Percentiles rank a stretch among this genome's conserved stretches.
Conservation (phyloP, 2,888 invertebrate species). For the Penaeus monodon region DNA sequence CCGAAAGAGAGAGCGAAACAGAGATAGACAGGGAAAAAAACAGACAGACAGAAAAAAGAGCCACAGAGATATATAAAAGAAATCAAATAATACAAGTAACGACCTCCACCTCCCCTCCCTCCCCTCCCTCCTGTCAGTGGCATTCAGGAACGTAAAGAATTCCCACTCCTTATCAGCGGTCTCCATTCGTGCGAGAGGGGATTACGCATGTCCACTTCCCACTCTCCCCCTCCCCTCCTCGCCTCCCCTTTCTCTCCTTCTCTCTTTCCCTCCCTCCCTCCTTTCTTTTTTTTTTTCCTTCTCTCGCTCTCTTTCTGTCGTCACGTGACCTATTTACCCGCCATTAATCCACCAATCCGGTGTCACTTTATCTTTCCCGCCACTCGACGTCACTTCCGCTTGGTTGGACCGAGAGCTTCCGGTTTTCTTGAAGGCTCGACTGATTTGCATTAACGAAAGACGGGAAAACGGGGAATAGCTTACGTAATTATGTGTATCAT, state of each 20-base stretch:
- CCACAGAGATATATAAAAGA: background rate
- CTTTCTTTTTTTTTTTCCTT: background rate
- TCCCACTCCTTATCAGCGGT: slow-evolving; percentile 39
- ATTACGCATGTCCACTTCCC: slow-evolving; percentile 58
- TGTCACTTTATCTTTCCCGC: slow-evolving; percentile 51
- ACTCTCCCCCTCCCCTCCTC: background rate
- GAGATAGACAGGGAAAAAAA: background rate
- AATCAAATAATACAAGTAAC: background rate
- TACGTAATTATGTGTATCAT: no score
- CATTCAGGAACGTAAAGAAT: slow-evolving; percentile 15
- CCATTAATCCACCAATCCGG: slow-evolving; percentile 53
- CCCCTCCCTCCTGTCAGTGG: background rate
- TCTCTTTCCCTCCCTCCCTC: background rate
- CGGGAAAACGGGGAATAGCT: no score
- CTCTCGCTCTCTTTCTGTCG: slow-evolving; percentile 7
- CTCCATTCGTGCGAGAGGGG: slow-evolving; percentile 53
- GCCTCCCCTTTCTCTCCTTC: background rate
- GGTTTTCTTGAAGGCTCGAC: no score
- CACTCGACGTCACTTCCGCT: slow-evolving; percentile 56
- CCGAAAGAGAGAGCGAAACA: background rate
- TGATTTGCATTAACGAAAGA: no score
- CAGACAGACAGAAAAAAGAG: background rate
- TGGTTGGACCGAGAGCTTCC: background rate
- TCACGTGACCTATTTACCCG: slow-evolving; percentile 54
- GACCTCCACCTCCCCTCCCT: background rate